Evolutionary conservation across 2,888 invertebrate genomes (phyloP), one percentile per base, ranked within the genome.

Genomic region (Prosopocoilus inquinatus): DNA sequence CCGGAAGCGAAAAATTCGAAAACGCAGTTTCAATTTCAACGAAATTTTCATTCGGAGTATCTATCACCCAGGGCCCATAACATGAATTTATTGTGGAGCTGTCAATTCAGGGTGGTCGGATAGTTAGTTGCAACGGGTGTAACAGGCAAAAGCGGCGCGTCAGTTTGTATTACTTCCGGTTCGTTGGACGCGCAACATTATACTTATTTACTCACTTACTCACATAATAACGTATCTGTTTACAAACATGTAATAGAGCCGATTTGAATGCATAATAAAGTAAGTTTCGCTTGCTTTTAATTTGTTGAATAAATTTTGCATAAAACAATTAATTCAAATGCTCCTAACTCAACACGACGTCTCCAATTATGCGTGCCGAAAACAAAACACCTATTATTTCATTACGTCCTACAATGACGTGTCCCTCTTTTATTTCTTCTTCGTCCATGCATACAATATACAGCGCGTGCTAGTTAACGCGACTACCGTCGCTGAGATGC

Each of bases 351-450:
- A 36, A 59, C 58, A 59, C 62, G 64, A 64, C 64, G 53, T 61
- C 61, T 53, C 55, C 58, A 61, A 62, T 62, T 61, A 59, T 55
- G 20, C 20, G 20, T 28, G 20, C 49, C 20, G 61, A 62, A 59
- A 60, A 61, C 61, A 64, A 64, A 64, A 61, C 61, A 63, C 60
- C 63, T 63, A 64, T 64, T 64, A 64, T 61, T 48, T 61, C 57
- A 61, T 64, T 64, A 64, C 50, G 49, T 39, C 34, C 13, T 39
- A 38, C 47, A 47, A 53, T 36, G 47, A 41, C 53, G 48, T 43
- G 57, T 57, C 43, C 50, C 45, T n/a, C n/a, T 53, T 52, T 57
- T 55, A 48, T 58, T 60, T 59, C 54, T 56, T 63, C 50, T 63
- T 52, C 64, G 62, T 60, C 62, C 65, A 64, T n/a, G n/a, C n/a